These are phyloP conservation scores for Drosophila siamana DNA, from an alignment of 2,888 invertebrate genomes.

Conservation along the genomic window DNA sequence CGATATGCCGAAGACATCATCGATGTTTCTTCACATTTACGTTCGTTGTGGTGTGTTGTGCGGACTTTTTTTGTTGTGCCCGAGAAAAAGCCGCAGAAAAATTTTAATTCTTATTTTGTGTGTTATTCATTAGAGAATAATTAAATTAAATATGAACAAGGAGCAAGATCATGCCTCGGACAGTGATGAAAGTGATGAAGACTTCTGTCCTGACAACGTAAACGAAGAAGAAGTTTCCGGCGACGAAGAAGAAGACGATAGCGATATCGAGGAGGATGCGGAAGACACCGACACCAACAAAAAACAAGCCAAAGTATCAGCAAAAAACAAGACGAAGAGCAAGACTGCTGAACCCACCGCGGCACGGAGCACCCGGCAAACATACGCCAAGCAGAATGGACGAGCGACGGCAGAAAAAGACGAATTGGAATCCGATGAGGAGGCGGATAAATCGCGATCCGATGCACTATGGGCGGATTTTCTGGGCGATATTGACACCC, in stretches of 20 bases:
- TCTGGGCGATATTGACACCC: constrained; percentile 88
- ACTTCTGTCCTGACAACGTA: constrained; percentile 89
- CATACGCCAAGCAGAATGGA: constrained; percentile 34
- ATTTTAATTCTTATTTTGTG: neutral
- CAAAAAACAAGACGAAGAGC: constrained; percentile 37
- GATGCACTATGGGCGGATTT: constrained; percentile 93
- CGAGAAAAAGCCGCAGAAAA: constrained; percentile 23
- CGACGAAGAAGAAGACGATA: constrained; percentile 76
- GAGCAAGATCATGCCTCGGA: constrained; percentile 87
- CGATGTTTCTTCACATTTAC: neutral
- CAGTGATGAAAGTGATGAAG: constrained; percentile 92
- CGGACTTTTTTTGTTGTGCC: constrained; percentile 19
- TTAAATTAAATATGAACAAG: constrained; percentile 77
- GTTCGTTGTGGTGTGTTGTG: constrained; percentile 6
- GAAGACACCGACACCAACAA: constrained; percentile 13
- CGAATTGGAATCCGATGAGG: constrained; percentile 85
- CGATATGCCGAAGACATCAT: no score
- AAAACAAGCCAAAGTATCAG: constrained; percentile 22
- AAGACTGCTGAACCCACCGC: constrained; percentile 7
- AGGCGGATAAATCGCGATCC: constrained; percentile 89
- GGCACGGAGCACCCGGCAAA: constrained; percentile 69
- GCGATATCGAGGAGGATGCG: constrained; percentile 72
- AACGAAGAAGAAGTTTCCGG: constrained; percentile 80
- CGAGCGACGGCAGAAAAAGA: constrained; percentile 73
- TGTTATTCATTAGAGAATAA: neutral